A percentile compares a stretch with the other conserved stretches of the same genome.
phyloP scores from a whole-genome alignment of 2,888 invertebrate species.

The Drosophila percnosoma region DNA sequence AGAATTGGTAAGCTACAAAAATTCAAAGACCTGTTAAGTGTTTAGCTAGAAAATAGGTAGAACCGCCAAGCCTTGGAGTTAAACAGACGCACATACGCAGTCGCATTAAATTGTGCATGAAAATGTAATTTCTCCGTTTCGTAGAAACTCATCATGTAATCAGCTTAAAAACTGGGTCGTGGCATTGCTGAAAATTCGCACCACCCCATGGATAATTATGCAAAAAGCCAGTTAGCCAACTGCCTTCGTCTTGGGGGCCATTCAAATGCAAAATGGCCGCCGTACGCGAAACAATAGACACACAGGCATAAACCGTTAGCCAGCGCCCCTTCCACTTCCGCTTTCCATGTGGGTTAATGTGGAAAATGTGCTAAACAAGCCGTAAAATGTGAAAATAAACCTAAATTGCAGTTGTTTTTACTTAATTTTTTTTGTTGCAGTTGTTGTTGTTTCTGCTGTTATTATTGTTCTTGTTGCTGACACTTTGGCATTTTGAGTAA shows the following conservation, averaged over 20 bases:
- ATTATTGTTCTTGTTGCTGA: constrained; percentile 11
- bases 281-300: constrained; percentile 48
- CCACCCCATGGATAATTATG: constrained; percentile 67
- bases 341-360: constrained; percentile 71
- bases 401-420: constrained; percentile 56
- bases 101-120: constrained; percentile 1
- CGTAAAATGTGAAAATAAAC: constrained; percentile 51
- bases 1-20: not conserved
- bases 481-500: constrained; percentile 52
- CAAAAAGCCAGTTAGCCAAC: constrained; percentile 66
- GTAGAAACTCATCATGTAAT: constrained; percentile 21
- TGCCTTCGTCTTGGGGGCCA: constrained; percentile 49
- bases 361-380: constrained; percentile 73
- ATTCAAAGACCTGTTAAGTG: not conserved
- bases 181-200: constrained; percentile 33
- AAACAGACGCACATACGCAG: not conserved
- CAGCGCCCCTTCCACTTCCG: constrained; percentile 24
- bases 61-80: not conserved
- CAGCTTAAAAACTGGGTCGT: constrained; percentile 45
- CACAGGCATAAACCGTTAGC: constrained; percentile 18
- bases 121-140: constrained; percentile 3
- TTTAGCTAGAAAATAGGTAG: not conserved
- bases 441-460: constrained; percentile 1
- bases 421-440: constrained; percentile 4
- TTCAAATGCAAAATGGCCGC: constrained; percentile 57